phyloP scores from a whole-genome alignment of 2,888 invertebrate genomes.

The Chloroclystis v-ata region DNA sequence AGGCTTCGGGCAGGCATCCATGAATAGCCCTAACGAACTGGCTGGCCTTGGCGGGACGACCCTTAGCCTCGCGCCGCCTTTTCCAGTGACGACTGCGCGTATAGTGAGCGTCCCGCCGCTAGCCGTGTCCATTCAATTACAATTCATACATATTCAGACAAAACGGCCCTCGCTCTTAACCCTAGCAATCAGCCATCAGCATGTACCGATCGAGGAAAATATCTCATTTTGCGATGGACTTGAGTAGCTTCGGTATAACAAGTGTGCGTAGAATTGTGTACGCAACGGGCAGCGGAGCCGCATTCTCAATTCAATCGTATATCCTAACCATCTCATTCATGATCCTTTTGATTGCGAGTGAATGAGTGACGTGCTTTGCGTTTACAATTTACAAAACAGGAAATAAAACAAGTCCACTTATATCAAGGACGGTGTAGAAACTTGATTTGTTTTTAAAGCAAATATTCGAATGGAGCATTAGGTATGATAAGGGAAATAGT shows the following conservation, averaged over 20 bases:
- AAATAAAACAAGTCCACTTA: constrained; percentile 66
- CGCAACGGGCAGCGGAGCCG: constrained; percentile 58
- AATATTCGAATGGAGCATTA: constrained; percentile 19
- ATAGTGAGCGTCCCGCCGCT: constrained; percentile 31
- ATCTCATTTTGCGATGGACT: too few relatives aligned
- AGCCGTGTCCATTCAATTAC: constrained; percentile 26
- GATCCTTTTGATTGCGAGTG: constrained; percentile 72
- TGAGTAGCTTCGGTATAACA: too few relatives aligned
- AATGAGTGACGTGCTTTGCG: constrained; percentile 73
- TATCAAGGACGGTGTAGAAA: constrained; percentile 68
- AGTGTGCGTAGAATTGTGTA: constrained; percentile 18
- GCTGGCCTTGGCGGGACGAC: constrained; percentile 70
- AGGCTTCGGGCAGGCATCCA: constrained; percentile 65
- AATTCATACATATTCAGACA: constrained; percentile 20
- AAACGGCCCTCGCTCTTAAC: constrained; percentile 7
- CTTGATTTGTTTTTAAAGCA: constrained; percentile 43
- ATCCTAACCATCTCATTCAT: constrained; percentile 72
- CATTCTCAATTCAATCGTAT: constrained; percentile 36
- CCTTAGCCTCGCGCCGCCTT: constrained; percentile 36
- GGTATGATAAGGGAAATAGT: constrained; percentile 4
- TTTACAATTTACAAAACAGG: constrained; percentile 69
- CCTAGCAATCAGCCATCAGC: constrained; percentile 10
- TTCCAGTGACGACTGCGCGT: too few relatives aligned
- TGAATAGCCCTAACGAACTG: constrained; percentile 76
- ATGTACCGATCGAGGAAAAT: background rate